Evolutionary conservation across 1,140 invertebrate species (phyloP).

Genomic region (Eupeodes corollae): DNA sequence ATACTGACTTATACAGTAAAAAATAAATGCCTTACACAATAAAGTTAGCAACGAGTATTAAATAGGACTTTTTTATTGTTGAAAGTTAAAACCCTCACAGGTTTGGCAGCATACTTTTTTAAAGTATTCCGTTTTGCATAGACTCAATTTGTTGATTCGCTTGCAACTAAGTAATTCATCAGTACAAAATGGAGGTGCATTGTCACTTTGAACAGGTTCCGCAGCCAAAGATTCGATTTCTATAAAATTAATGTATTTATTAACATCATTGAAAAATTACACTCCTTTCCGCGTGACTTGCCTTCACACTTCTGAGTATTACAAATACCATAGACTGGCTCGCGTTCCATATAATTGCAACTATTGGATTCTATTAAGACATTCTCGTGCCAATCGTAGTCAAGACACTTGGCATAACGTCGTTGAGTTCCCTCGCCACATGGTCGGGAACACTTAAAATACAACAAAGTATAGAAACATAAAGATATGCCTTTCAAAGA

Average conservation of each 20-base stretch:
- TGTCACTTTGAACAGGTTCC: too few relatives aligned
- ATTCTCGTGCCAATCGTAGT: slow-evolving; percentile 37
- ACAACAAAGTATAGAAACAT: not conserved
- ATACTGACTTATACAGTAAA: too few relatives aligned
- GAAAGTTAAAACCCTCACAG: slow-evolving; percentile 5
- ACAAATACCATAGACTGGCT: slow-evolving; percentile 42
- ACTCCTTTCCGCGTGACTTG: not conserved
- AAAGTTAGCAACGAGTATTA: too few relatives aligned
- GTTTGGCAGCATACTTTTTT: slow-evolving; percentile 12
- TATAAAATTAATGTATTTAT: too few relatives aligned
- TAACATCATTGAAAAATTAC: too few relatives aligned
- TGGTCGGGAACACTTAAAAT: slow-evolving; percentile 39
- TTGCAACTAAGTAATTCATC: slow-evolving; percentile 13
- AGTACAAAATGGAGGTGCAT: slow-evolving; percentile 1
- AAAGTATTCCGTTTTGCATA: slow-evolving; percentile 14
- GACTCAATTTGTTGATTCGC: slow-evolving; percentile 10
- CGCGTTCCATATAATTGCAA: slow-evolving; percentile 44
- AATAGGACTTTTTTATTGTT: too few relatives aligned
- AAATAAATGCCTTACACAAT: too few relatives aligned
- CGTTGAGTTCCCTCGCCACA: slow-evolving; percentile 48
- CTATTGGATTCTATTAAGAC: slow-evolving; percentile 16
- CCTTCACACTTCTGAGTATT: slow-evolving; percentile 44
- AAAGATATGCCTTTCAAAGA: not conserved
- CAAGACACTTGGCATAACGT: slow-evolving; percentile 45
- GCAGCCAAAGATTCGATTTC: too few relatives aligned